Evolutionary conservation across 2,797 vertebrate species (phyloP), one percentile per base, ranked within the genome.

Genomic region (Chiropotes sagulatus): DNA sequence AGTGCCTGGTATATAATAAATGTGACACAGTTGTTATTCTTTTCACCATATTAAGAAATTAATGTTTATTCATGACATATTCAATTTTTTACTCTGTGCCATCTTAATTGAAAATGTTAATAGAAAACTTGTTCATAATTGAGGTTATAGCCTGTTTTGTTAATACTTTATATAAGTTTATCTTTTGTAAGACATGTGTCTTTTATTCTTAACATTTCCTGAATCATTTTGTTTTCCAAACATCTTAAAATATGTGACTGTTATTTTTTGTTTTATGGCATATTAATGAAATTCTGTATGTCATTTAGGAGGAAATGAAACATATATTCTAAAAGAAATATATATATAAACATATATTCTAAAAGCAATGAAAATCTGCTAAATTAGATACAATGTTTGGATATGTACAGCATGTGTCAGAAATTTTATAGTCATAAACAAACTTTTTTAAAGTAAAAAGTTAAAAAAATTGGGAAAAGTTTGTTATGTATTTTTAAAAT

Each of bases 271-370:
- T 70, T 94, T 92, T 93, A 76, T 84, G 9, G 6, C 30, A 48
- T 90, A 84, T 84, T 84, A 73, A 80, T 87, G 28, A 17, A 88
- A 93, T 67, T 52, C 73, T 80, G 6, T 22, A n/a, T 58, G 70
- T 91, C 57, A 90, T 58, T 90, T 89, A 76, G 41, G n/a, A 75
- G 26, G 54, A 93, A 96, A 87, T 7, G 86, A 95, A 88, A 28
- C 50, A 82, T 2, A 10, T 72, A 22, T 39, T 24, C 20, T 73
- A 73, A 73, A 39, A 33, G 13, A 94, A 82, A 22, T 46, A 80
- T 50, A 67, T 52, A 54, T 22, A 22, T 8, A 54, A 22, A 33
- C 0, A 0, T 33, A 64, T 28, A 76, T 46, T 44, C 41, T 46
- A 76, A 76, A 44, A 46, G 8, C 39, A 83, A 90, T 75, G n/a